Conservation (phyloP, 2,888 invertebrate species). For the Bellardia pandia region DNA sequence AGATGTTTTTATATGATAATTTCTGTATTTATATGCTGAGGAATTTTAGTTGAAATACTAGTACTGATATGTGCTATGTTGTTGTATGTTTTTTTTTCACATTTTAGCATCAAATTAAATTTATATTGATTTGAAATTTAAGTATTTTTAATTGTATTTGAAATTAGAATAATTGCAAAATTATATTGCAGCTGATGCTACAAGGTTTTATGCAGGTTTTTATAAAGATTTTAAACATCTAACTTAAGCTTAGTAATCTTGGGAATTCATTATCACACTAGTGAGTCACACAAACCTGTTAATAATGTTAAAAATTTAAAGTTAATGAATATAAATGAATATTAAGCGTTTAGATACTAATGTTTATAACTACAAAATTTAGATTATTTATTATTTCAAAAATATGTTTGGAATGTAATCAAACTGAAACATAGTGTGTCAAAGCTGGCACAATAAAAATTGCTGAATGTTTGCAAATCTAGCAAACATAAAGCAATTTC, state of each 20-base stretch:
- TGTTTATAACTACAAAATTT: no score
- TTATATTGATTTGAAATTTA: constrained; percentile 15
- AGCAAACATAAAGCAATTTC: no score
- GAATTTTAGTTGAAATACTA: constrained; percentile 10
- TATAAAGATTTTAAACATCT: neutral
- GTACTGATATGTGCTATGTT: neutral
- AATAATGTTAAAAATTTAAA: no score
- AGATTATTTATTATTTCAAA: no score
- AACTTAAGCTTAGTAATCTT: neutral
- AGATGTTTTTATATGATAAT: constrained; percentile 24
- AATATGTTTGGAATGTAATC: no score
- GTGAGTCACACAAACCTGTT: neutral
- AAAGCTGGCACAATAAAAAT: no score
- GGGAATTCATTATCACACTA: neutral
- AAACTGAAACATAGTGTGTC: no score
- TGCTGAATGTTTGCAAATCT: no score
- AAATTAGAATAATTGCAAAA: constrained; percentile 17
- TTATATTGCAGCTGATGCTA: constrained; percentile 45
- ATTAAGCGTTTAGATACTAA: no score
- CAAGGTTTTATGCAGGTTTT: constrained; percentile 33
- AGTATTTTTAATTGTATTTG: constrained; percentile 33
- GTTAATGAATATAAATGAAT: no score
- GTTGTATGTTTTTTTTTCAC: neutral
- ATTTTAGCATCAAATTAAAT: constrained; percentile 12
- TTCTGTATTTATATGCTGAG: constrained; percentile 20